Evolutionary conservation across 2,113 vertebrate genomes (phyloP).

Genomic region (Lepisosteus osseus): DNA sequence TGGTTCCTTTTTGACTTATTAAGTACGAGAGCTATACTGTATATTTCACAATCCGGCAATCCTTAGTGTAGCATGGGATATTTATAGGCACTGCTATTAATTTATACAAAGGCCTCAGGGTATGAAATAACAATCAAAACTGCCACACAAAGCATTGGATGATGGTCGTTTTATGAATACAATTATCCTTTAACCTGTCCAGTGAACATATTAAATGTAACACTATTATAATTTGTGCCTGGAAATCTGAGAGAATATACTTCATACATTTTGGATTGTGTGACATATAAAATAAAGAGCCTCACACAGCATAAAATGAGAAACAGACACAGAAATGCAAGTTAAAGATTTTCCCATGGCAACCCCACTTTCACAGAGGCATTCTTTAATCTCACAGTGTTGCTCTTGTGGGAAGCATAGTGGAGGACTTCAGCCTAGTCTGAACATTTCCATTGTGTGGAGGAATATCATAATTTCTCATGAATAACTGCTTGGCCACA

Average conservation of each 20-base stretch:
- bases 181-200: constrained; percentile 24
- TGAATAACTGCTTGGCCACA: constrained; percentile 59
- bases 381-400: constrained; percentile 65
- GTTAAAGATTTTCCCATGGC: constrained; percentile 62
- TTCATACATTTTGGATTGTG: constrained; percentile 24
- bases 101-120: constrained; percentile 8
- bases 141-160: neutral
- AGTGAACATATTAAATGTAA: constrained; percentile 29
- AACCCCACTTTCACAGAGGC: constrained; percentile 60
- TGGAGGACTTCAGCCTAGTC: constrained; percentile 58
- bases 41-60: too few relatives aligned
- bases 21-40: too few relatives aligned
- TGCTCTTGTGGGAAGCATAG: constrained; percentile 42
- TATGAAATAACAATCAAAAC: constrained; percentile 20
- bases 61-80: too few relatives aligned
- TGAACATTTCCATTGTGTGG: constrained; percentile 68
- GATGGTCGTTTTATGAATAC: constrained; percentile 13
- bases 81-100: constrained; percentile 7
- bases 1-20: too few relatives aligned
- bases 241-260: constrained; percentile 44
- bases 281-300: constrained; percentile 36
- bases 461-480: constrained; percentile 62
- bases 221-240: constrained; percentile 50
- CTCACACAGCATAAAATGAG: constrained; percentile 42
- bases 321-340: constrained; percentile 50